Evolutionary conservation across 2,113 vertebrate genomes (phyloP), one percentile per base, ranked within the genome.

Genomic region (Triplophysa tibetana): DNA sequence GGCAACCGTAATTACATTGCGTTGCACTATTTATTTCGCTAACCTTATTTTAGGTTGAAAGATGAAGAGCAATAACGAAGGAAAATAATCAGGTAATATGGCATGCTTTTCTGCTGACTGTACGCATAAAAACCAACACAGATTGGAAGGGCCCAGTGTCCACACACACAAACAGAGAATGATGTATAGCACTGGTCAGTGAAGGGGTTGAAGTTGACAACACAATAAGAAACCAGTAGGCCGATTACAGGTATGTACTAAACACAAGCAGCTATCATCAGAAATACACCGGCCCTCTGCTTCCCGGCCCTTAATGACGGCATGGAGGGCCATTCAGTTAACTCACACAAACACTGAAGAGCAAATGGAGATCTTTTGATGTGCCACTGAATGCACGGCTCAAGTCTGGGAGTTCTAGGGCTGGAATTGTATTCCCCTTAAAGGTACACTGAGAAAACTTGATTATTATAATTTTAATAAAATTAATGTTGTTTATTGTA

Each of bases 1-100:
- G 90, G 91, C 90, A 92, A 89, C 86, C 84, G 92, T 92, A 93
- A 95, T 94, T 95, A 94, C 91, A 89, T 86, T 88, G 89, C 90
- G 85, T 86, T 90, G 87, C 88, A 88, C 83, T 91, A 88, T 93
- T 93, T 92, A 92, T 93, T 91, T 92, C 86, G 54, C 78, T 91
- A 90, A 91, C 90, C 88, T 88, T 84, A 85, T 85, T 90, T 91
- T 86, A 88, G 88, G 85, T 84, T 81, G 80, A 91, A 85, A 79
- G 90, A 88, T 82, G 82, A 87, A 82, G 85, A 77, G 83, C 84
- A 91, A 90, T 90, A 90, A 91, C 75, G 69, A 90, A 90, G 90
- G 48, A 79, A 91, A 93, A 93, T 90, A 93, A 93, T 93, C 91
- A 90, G 90, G 86, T 92, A 89, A 87, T 79, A 87, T 63, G 82